Percentiles rank a stretch among this genome's conserved stretches.
Evolutionary conservation across 2,113 vertebrate species (phyloP).

Genomic region (Scophthalmus maximus): DNA sequence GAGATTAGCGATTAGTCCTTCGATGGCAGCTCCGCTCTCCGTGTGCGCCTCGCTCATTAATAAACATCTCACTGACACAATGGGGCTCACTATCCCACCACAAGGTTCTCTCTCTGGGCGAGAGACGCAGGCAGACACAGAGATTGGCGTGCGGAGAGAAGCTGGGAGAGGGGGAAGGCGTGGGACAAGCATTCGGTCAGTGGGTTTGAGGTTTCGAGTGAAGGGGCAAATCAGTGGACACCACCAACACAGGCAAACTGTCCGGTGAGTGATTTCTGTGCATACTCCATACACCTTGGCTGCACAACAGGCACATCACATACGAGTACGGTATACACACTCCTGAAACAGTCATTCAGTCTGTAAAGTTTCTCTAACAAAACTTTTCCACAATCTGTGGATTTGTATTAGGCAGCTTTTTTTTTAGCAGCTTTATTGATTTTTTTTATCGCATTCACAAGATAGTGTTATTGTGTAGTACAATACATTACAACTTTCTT

Average conservation of each 20-base stretch:
- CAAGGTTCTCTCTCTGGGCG: constrained; percentile 49
- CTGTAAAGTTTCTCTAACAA: not conserved
- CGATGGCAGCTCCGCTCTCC: constrained; percentile 62
- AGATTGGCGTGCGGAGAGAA: constrained; percentile 48
- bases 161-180: constrained; percentile 39
- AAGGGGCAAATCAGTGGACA: constrained; percentile 52
- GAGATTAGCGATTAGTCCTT: constrained; percentile 78
- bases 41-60: constrained; percentile 71
- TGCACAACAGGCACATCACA: too few relatives aligned
- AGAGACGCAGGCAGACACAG: constrained; percentile 41
- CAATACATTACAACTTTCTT: too few relatives aligned
- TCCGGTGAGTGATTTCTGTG: constrained; percentile 23
- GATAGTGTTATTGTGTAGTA: too few relatives aligned
- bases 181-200: constrained; percentile 62
- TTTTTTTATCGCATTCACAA: too few relatives aligned
- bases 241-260: constrained; percentile 29
- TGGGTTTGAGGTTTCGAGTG: constrained; percentile 67
- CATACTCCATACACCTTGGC: constrained; percentile 10
- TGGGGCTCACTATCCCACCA: constrained; percentile 71
- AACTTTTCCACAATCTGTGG: not conserved
- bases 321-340: not conserved
- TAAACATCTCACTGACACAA: constrained; percentile 79
- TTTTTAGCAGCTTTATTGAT: too few relatives aligned
- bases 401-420: too few relatives aligned
- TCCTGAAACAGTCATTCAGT: not conserved